A percentile compares a stretch with the other conserved stretches of the same genome.
These are phyloP conservation scores for Chrysocyon brachyurus DNA, from an alignment of 2,797 vertebrate genomes.

Conservation along the genomic window DNA sequence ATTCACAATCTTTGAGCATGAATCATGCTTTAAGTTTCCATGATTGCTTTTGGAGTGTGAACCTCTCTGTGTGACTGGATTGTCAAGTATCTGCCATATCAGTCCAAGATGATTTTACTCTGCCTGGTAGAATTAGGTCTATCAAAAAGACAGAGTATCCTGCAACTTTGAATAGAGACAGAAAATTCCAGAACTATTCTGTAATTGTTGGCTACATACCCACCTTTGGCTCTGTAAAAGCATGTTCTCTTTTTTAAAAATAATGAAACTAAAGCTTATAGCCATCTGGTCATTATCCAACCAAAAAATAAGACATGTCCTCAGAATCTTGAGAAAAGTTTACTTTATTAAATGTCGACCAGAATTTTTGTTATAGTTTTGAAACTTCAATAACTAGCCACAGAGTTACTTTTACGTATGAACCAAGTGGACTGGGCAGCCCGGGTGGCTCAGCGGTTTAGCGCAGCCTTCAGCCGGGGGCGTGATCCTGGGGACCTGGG, in stretches of 20 bases:
- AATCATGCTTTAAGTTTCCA: slow-evolving; percentile 60
- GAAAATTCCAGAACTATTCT: slow-evolving; percentile 57
- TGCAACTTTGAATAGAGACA: slow-evolving; percentile 49
- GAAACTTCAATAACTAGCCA: background rate
- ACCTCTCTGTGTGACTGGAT: slow-evolving; percentile 49
- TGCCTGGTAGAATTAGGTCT: background rate
- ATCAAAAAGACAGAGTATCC: slow-evolving; percentile 53
- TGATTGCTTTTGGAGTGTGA: slow-evolving; percentile 64
- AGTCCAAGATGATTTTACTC: slow-evolving; percentile 65
- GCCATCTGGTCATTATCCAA: slow-evolving; percentile 27
- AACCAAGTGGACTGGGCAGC: background rate
- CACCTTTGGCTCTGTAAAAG: background rate
- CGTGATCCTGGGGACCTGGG: too few relatives aligned
- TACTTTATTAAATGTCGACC: background rate
- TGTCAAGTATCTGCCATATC: slow-evolving; percentile 61
- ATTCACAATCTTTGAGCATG: slow-evolving; percentile 53
- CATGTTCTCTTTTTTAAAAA: slow-evolving; percentile 21
- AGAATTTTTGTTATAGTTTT: background rate
- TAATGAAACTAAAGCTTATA: background rate
- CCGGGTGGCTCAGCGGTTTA: too few relatives aligned
- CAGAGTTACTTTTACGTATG: background rate
- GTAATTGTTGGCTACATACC: slow-evolving; percentile 19
- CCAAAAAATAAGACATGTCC: background rate
- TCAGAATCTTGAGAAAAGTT: slow-evolving; percentile 13
- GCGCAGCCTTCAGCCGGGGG: too few relatives aligned